A percentile compares a stretch with the other conserved stretches of the same genome.
These are phyloP conservation scores for Mayetiola destructor DNA, from an alignment of 2,888 invertebrate species.

Conservation along the genomic window DNA sequence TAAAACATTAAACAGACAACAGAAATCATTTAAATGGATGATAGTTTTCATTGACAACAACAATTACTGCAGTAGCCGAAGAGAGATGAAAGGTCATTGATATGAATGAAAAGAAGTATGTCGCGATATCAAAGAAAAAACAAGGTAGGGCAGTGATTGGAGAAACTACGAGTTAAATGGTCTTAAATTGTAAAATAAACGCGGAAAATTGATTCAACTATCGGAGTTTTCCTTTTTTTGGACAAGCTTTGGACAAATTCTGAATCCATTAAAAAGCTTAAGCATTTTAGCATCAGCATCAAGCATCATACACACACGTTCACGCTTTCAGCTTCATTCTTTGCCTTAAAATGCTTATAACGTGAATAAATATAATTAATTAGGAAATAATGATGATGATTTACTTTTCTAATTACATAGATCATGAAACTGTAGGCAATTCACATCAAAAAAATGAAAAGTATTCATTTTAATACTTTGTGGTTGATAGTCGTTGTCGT, in stretches of 20 bases:
- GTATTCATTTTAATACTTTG: no score
- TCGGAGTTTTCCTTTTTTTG: not conserved
- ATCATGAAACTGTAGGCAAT: not conserved
- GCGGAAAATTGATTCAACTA: constrained; percentile 7
- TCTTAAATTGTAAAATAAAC: constrained; percentile 9
- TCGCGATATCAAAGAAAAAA: not conserved
- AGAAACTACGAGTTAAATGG: not conserved
- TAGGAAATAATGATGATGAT: constrained; percentile 14
- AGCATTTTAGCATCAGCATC: no score
- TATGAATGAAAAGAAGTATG: not conserved
- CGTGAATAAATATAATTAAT: constrained; percentile 13
- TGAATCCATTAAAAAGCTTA: constrained; percentile 8
- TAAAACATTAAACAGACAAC: no score
- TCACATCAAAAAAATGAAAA: no score
- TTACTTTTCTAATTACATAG: constrained; percentile 11
- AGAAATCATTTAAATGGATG: no score
- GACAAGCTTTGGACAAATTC: not conserved
- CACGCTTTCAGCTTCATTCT: constrained; percentile 1
- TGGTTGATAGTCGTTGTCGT: no score
- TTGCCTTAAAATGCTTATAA: no score
- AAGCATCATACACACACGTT: not conserved
- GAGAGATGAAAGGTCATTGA: not conserved
- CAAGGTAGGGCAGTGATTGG: not conserved
- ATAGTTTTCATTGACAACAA: not conserved
- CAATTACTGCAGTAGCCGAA: not conserved